phyloP scores from a whole-genome alignment of 2,113 vertebrate species.

The Phoxinus phoxinus region DNA sequence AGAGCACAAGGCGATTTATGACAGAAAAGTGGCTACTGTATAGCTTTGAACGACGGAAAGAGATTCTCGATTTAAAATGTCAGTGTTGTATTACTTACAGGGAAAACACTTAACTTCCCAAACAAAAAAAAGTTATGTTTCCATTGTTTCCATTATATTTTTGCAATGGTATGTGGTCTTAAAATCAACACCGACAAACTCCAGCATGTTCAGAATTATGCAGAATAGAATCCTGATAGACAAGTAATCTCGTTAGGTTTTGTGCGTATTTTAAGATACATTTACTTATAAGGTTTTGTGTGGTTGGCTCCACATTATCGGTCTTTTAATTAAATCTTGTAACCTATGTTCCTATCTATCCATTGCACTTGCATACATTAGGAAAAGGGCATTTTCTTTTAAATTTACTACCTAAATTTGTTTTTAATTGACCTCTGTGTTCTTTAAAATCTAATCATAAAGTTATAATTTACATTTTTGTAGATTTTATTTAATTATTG shows the following conservation, averaged over 20 bases:
- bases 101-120: background rate
- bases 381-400: background rate
- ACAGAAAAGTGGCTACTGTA: conserved; percentile 42
- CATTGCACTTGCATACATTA: background rate
- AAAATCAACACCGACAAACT: background rate
- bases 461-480: too few relatives aligned
- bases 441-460: too few relatives aligned
- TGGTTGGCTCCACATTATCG: background rate
- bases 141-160: too few relatives aligned
- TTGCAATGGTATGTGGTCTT: background rate
- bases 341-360: background rate
- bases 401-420: background rate
- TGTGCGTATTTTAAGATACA: background rate
- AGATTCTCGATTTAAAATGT: conserved; percentile 6
- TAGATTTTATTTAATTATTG: too few relatives aligned
- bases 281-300: background rate
- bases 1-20: conserved; percentile 33
- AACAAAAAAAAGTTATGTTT: background rate
- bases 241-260: background rate
- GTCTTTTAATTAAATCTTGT: background rate
- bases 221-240: background rate
- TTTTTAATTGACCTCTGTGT: too few relatives aligned
- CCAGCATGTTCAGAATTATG: background rate
- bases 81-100: conserved; percentile 5
- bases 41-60: conserved; percentile 32